A percentile compares a stretch with the other conserved stretches of the same genome.
Conservation (phyloP, 2,888 invertebrate genomes). For the Latheticus oryzae region DNA sequence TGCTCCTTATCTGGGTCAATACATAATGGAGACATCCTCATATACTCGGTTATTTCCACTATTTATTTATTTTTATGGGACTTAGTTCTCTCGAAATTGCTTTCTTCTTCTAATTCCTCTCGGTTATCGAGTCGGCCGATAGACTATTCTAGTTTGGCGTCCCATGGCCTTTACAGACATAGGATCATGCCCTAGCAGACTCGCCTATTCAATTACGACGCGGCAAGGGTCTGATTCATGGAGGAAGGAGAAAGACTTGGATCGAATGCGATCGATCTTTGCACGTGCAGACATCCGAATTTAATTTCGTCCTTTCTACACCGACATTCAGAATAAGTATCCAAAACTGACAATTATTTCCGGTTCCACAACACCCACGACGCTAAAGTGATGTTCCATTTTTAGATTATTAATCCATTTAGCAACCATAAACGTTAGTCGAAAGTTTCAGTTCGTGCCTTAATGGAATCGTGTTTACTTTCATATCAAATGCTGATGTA, state of each 20-base stretch:
- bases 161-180: conserved; percentile 17
- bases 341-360: conserved; percentile 5
- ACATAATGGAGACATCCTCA: conserved; percentile 40
- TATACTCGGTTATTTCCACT: conserved; percentile 27
- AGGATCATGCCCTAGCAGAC: conserved; percentile 19
- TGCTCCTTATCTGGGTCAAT: conserved; percentile 41
- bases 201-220: conserved; percentile 30
- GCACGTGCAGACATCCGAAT: conserved; percentile 45
- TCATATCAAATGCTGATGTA: conserved; percentile 58
- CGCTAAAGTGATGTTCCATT: conserved; percentile 8
- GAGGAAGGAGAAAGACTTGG: conserved; percentile 19
- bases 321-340: conserved; percentile 5
- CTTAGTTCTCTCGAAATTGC: conserved; percentile 41
- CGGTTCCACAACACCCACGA: not conserved
- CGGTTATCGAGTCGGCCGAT: conserved; percentile 8
- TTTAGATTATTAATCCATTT: conserved; percentile 35
- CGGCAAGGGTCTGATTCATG: conserved; percentile 28
- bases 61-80: conserved; percentile 47
- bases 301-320: conserved; percentile 8
- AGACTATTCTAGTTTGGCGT: conserved; percentile 5
- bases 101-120: conserved; percentile 28
- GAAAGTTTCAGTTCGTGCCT: conserved; percentile 51
- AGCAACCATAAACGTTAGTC: conserved; percentile 33
- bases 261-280: conserved; percentile 47
- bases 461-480: conserved; percentile 59